phyloP scores from a whole-genome alignment of 2,797 vertebrate species.

The Peromyscus attwateri region DNA sequence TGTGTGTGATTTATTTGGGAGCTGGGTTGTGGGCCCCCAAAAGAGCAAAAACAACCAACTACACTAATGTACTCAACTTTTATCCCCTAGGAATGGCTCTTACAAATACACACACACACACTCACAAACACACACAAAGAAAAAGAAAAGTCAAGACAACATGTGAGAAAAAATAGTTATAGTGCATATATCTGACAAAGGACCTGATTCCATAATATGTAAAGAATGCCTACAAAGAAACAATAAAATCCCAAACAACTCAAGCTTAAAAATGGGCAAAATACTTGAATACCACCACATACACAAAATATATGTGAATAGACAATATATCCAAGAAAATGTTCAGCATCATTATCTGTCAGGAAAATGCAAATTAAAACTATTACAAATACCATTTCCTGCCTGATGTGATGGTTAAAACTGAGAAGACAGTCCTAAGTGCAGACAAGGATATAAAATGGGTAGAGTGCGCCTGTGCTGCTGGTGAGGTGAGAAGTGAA shows the following conservation, averaged over 20 bases:
- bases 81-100: background rate
- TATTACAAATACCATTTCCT: background rate
- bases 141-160: background rate
- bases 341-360: background rate
- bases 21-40: too few relatives aligned
- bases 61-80: background rate
- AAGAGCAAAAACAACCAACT: too few relatives aligned
- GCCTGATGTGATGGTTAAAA: background rate
- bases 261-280: background rate
- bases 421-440: background rate
- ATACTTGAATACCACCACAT: background rate
- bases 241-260: background rate
- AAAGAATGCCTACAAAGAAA: background rate
- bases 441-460: too few relatives aligned
- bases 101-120: background rate
- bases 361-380: background rate
- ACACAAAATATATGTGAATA: background rate
- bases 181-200: background rate
- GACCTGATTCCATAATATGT: background rate
- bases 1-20: too few relatives aligned
- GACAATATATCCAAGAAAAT: background rate
- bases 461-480: fast-evolving
- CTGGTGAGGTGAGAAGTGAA: background rate
- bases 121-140: background rate
- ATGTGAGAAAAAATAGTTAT: background rate